These are phyloP conservation scores for Acheta domesticus DNA, from an alignment of 2,888 invertebrate genomes.

Conservation along the genomic window DNA sequence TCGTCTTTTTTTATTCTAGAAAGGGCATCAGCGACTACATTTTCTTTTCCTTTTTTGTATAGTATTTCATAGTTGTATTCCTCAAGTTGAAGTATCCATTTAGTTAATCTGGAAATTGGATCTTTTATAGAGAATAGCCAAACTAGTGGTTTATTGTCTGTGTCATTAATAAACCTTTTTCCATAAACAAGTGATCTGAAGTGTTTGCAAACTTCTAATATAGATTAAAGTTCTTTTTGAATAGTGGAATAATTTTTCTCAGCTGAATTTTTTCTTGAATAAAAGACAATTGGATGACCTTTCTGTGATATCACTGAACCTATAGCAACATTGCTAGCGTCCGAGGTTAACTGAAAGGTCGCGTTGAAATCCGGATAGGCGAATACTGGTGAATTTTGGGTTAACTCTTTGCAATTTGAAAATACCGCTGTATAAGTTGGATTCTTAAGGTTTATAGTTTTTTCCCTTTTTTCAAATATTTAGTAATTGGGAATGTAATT, in stretches of 20 bases:
- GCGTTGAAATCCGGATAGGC: background rate
- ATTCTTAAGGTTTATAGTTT: background rate
- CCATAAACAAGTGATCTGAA: slow-evolving; percentile 21
- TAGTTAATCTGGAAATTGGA: background rate
- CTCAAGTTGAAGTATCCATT: background rate
- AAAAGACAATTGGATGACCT: background rate
- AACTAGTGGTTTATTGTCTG: slow-evolving; percentile 26
- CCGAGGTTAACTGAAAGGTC: background rate
- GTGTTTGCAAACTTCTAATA: slow-evolving; percentile 1
- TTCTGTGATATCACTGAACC: background rate
- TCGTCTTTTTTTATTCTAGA: background rate
- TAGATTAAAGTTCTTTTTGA: slow-evolving; percentile 24
- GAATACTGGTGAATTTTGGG: background rate
- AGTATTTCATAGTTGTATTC: slow-evolving; percentile 20
- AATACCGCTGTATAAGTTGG: background rate
- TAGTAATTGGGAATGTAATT: background rate
- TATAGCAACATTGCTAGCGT: background rate
- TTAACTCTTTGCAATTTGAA: background rate
- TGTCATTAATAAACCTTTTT: slow-evolving; percentile 12
- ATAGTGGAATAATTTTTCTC: slow-evolving; percentile 30
- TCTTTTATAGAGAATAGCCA: slow-evolving; percentile 21
- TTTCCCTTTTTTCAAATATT: background rate
- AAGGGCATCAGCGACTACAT: slow-evolving; percentile 23
- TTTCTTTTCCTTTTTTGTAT: slow-evolving; percentile 22
- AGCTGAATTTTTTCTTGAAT: slow-evolving; percentile 35